Base-by-base conservation (phyloP, 2,888 invertebrate species). In the Chloroclysta siterata region DNA sequence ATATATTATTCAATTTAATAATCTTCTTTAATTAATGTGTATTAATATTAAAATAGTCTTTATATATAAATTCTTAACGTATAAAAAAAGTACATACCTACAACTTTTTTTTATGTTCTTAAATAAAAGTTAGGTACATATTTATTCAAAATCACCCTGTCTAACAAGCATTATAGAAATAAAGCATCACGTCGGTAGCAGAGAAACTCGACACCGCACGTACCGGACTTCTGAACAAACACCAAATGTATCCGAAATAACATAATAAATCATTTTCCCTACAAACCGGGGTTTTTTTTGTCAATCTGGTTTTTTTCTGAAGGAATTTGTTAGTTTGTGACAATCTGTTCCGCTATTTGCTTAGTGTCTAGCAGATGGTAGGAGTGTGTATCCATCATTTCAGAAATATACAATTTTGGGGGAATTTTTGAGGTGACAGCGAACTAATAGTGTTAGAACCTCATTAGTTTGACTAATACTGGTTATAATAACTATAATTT, bases 321-420 rank as follows among this genome's bases (percentile, higher is more conserved):
- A 76, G 76, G 87, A 90, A 91, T 92, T 89, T 88, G 90, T 92
- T 87, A 89, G 84, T 89, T 88, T 85, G 82, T 89, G 88, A 89
- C 92, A 88, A 89, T 90, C 91, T 89, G 93, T 93, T 93, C 90
- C 92, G 93, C 88, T 93, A 90, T 93, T 93, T 90, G 90, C 91
- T 90, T 86, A 85, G 82, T 79, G 85, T 88, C 82, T 87, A 90
- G 89, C 93, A 93, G 85, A 91, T 92, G 92, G 82, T 72, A 65
- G 71, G 68, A 65, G 69, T 63, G 73, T 65, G 72, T 86, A 89
- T 91, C 81, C 81, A 89, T 92, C 92, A 91, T 88, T 78, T 83
- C 78, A 70, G 76, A 72, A 79, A 85, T 80, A 84, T 86, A 84
- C 82, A 77, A 83, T 88, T 88, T 80, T 77, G 78, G 74, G 76